Percentiles rank a stretch among this genome's conserved stretches.
phyloP scores from a whole-genome alignment of 1,140 invertebrate species.

The Leptinotarsa lineolata region DNA sequence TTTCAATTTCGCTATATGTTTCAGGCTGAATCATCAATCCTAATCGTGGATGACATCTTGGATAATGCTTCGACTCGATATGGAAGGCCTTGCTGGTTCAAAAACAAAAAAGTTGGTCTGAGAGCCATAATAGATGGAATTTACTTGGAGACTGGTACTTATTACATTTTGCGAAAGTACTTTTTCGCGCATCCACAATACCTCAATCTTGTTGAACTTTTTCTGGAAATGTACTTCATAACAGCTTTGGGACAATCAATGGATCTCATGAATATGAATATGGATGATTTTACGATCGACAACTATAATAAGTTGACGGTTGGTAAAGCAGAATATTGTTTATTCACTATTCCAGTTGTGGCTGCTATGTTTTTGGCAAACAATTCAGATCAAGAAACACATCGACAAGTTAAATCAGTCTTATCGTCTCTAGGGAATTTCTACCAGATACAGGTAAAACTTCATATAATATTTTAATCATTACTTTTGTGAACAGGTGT shows the following conservation, averaged over 20 bases:
- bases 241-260: neutral
- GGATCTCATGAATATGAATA: neutral
- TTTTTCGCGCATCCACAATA: neutral
- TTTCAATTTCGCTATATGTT: neutral
- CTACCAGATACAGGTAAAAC: neutral
- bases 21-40: neutral
- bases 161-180: neutral
- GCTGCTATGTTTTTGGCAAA: neutral
- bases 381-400: neutral
- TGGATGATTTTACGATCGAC: neutral
- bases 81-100: neutral
- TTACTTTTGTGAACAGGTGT: no score
- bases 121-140: neutral
- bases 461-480: no score
- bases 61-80: neutral
- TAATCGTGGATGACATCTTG: neutral
- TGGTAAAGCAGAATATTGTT: neutral
- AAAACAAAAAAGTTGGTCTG: neutral
- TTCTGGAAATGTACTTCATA: neutral
- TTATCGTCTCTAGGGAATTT: neutral
- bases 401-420: neutral
- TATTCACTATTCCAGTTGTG: neutral
- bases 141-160: neutral
- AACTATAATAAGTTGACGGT: neutral
- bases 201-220: neutral